Evolutionary conservation across 92 coral and sea anemone genomes (phyloP), one percentile per base, ranked within the genome.

Genomic region (Porites rus): DNA sequence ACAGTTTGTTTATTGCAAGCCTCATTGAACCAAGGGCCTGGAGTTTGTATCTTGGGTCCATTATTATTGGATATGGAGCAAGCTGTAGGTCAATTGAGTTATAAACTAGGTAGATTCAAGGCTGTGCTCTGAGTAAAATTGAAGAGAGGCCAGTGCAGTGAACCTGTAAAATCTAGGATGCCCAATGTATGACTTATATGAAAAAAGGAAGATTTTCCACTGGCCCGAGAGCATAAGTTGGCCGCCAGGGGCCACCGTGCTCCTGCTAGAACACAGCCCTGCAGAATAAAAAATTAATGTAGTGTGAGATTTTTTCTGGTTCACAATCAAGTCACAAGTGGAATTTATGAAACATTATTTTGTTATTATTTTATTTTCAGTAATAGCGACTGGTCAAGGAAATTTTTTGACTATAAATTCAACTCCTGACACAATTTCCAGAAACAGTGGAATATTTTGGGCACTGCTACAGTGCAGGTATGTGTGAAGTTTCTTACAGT

Each of bases 401-500:
- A 97, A 89, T 72, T 95, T 94, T 71, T 76, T 97, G 73, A 95
- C 99, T n/a, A 84, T 97, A 65, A 97, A 97, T 79, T 97, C 99
- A 66, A 92, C 88, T 65, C 85, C 86, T 59, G 98, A 92, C 53
- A 97, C 99, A 61, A 97, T 97, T 91, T 90, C 98, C 31, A 88
- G 99, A 82, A 97, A 97, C 90, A 97, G 99, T 90, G 99, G 99
- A 8, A 95, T 97, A 66, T 97, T 97, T 78, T 97, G 99, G 99
- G 99, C 99, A 2, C 74, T 97, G 77, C 77, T 97, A 7, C 99
- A 97, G 72, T 93, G 98, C 92, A 97, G 99, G 99, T 97, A 72
- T 75, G 76, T 51, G 19, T 17, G 25, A 0, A 2, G 46, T 38
- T 28, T 59, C 14, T 68, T 20, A 1, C 12, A 61, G n/a, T 78